phyloP scores from a whole-genome alignment of 2,113 vertebrate species.

The Forbesichthys agassizii region DNA sequence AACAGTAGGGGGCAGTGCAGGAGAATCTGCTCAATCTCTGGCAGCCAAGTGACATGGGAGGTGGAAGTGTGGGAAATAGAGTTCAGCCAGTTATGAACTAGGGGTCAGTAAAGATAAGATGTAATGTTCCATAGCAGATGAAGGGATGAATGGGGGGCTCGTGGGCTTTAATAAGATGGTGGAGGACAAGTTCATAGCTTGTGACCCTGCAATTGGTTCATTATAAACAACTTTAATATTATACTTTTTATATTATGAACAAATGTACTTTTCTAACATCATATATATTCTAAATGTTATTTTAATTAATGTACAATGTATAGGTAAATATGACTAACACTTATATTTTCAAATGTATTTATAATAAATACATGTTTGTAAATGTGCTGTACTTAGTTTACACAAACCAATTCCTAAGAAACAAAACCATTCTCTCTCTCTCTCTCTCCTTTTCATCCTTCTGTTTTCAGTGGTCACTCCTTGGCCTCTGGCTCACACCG shows the following conservation, averaged over 20 bases:
- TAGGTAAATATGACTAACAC: no score
- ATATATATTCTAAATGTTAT: background rate
- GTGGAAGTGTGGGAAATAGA: background rate
- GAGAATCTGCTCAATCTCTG: conserved; percentile 40
- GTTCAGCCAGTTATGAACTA: no score
- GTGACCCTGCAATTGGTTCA: background rate
- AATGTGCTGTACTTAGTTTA: no score
- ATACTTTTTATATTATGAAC: no score
- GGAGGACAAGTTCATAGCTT: background rate
- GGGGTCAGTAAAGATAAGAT: background rate
- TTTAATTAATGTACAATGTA: background rate
- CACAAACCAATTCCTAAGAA: no score
- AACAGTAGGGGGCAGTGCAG: conserved; percentile 57
- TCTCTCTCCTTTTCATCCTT: conserved; percentile 40
- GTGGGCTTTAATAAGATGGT: background rate
- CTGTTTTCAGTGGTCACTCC: conserved; percentile 28
- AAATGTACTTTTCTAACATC: background rate
- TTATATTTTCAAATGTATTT: background rate
- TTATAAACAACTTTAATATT: background rate
- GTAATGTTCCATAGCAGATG: background rate
- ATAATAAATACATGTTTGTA: background rate
- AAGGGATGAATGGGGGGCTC: conserved; percentile 30
- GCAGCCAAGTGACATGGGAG: background rate
- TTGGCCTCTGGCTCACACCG: conserved; percentile 23
- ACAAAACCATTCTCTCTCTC: background rate